phyloP scores from a whole-genome alignment of 2,888 invertebrate species.

The Villa cingulata region DNA sequence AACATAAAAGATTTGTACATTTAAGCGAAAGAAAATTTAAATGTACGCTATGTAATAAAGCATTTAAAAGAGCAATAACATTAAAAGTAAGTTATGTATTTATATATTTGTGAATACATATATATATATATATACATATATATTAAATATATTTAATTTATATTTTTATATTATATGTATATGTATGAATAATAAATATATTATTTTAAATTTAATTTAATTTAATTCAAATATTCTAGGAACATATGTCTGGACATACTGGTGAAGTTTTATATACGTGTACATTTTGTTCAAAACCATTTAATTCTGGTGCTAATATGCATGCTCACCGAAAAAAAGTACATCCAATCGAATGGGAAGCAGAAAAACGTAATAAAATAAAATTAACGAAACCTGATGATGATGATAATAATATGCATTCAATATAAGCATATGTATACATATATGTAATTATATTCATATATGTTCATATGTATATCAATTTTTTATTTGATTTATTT shows the following conservation, averaged over 20 bases:
- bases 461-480: too few species aligned
- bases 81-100: constrained; percentile 11
- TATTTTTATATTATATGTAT: too few species aligned
- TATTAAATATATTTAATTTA: too few species aligned
- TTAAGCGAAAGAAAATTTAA: constrained; percentile 16
- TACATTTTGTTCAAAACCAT: constrained; percentile 18
- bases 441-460: too few species aligned
- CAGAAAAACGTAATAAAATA: constrained; percentile 11
- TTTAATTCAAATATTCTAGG: constrained; percentile 10
- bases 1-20: constrained; percentile 20
- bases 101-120: neutral
- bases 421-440: too few species aligned
- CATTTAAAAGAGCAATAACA: constrained; percentile 17
- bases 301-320: constrained; percentile 20
- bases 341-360: constrained; percentile 17
- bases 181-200: neutral
- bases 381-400: constrained; percentile 3
- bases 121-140: too few species aligned
- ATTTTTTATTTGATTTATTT: too few species aligned
- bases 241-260: constrained; percentile 19
- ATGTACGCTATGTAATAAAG: constrained; percentile 18
- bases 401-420: too few species aligned
- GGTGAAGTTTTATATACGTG: constrained; percentile 19
- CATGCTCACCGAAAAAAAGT: constrained; percentile 18
- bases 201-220: neutral